phyloP scores from a whole-genome alignment of 1,140 invertebrate genomes.

The Bemisia tabaci region DNA sequence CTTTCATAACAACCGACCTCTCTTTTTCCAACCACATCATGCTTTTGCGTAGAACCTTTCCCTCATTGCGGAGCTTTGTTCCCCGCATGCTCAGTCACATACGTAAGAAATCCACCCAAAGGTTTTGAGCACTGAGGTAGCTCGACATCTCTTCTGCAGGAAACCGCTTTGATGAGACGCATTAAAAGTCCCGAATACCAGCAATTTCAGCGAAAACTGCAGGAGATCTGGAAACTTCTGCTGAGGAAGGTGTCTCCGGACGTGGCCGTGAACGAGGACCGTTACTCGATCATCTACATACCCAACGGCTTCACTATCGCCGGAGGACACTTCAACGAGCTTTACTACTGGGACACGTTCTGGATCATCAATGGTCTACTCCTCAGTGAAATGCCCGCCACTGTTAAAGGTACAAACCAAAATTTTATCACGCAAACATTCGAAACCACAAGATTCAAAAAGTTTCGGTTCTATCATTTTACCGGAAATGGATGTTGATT shows the following conservation, averaged over 20 bases:
- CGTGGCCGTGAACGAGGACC: slow-evolving; percentile 43
- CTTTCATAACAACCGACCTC: too few relatives aligned
- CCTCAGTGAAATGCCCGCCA: slow-evolving; percentile 54
- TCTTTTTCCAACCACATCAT: too few relatives aligned
- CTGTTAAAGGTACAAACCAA: too few relatives aligned
- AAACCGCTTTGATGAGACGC: not conserved
- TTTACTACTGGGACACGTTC: slow-evolving; percentile 84
- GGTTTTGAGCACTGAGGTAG: too few relatives aligned
- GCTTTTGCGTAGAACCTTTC: too few relatives aligned
- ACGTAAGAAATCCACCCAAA: too few relatives aligned
- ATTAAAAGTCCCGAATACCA: not conserved
- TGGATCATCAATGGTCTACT: slow-evolving; percentile 71
- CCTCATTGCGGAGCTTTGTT: too few relatives aligned
- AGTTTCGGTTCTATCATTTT: too few relatives aligned
- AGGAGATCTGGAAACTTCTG: slow-evolving; percentile 52
- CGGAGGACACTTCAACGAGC: slow-evolving; percentile 63
- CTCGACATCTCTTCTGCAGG: not conserved
- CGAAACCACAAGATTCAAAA: too few relatives aligned
- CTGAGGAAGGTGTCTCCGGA: slow-evolving; percentile 49
- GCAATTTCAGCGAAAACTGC: not conserved
- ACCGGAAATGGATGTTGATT: too few relatives aligned
- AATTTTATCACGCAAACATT: too few relatives aligned
- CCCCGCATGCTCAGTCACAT: too few relatives aligned
- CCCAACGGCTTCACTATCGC: slow-evolving; percentile 53
- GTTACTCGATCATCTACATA: slow-evolving; percentile 40